Conservation (phyloP, 1,140 invertebrate genomes). For the Pseudomyrmex dendroicus region DNA sequence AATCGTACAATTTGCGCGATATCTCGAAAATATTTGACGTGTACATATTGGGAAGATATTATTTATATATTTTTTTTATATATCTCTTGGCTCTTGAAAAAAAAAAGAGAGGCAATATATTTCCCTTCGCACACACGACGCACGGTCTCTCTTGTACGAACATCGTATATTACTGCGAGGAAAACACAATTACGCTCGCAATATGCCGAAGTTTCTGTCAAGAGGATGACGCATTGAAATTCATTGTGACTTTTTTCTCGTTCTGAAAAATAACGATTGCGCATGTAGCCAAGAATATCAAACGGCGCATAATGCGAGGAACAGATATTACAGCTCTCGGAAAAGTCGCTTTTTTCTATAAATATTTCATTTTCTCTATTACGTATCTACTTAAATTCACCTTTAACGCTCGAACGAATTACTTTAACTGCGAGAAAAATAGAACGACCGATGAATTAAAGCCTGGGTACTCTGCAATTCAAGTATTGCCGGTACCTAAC, state of each 20-base stretch:
- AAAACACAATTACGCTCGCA: constrained; percentile 38
- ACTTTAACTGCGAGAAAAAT: too few relatives aligned
- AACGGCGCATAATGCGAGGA: constrained; percentile 16
- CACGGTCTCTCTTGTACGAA: constrained; percentile 1
- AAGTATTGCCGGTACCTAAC: neutral
- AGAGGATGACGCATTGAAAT: constrained; percentile 43
- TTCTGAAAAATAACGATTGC: constrained; percentile 4
- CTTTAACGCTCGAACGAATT: too few relatives aligned
- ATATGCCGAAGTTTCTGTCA: constrained; percentile 16
- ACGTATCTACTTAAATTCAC: too few relatives aligned
- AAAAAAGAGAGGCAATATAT: neutral
- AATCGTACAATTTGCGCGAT: neutral
- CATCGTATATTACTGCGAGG: constrained; percentile 23
- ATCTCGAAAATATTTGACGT: neutral
- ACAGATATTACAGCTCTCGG: constrained; percentile 46
- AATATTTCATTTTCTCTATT: neutral
- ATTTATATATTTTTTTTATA: neutral
- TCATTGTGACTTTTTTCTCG: constrained; percentile 33
- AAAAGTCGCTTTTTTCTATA: constrained; percentile 31
- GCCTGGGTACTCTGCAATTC: too few relatives aligned
- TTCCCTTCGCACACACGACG: neutral
- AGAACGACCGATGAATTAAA: too few relatives aligned
- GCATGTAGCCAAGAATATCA: constrained; percentile 54
- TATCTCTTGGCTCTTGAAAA: neutral
- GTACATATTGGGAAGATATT: neutral